A percentile compares a stretch with the other conserved stretches of the same genome.
Conservation (phyloP, 2,888 invertebrate genomes). For the Drymonia ruficornis region DNA sequence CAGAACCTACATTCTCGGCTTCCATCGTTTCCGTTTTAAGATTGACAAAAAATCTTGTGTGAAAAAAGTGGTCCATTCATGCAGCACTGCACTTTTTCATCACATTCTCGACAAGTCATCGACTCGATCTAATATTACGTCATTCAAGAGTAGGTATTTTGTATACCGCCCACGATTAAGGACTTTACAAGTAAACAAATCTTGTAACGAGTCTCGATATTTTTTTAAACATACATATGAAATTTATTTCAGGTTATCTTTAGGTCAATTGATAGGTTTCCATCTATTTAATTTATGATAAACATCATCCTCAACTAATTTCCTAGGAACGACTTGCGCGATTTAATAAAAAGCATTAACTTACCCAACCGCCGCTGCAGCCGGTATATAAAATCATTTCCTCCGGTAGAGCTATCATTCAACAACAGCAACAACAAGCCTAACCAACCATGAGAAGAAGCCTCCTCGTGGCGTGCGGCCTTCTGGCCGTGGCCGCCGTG, state of each 20-base stretch:
- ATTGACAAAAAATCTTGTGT: background rate
- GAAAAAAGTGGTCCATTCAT: conserved; percentile 4
- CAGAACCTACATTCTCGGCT: background rate
- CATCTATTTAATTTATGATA: background rate
- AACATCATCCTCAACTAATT: conserved; percentile 3
- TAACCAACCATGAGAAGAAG: conserved; percentile 67
- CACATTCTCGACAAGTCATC: conserved; percentile 1
- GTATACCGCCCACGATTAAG: background rate
- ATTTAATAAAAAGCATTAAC: conserved; percentile 5
- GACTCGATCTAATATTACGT: conserved; percentile 1
- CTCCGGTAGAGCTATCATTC: conserved; percentile 65
- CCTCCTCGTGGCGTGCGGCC: conserved; percentile 65
- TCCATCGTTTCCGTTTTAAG: background rate
- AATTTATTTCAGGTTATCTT: no score
- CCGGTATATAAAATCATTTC: conserved; percentile 70
- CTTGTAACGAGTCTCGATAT: background rate
- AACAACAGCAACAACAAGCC: conserved; percentile 53
- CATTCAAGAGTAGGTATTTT: background rate
- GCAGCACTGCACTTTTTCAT: conserved; percentile 4
- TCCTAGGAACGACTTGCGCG: conserved; percentile 5
- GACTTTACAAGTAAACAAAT: background rate
- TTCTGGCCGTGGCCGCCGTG: conserved; percentile 78
- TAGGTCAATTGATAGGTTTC: background rate
- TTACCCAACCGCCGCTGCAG: conserved; percentile 44
- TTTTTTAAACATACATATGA: background rate